Conservation (phyloP, 2,797 vertebrate genomes). For the Sparidentex hasta region DNA sequence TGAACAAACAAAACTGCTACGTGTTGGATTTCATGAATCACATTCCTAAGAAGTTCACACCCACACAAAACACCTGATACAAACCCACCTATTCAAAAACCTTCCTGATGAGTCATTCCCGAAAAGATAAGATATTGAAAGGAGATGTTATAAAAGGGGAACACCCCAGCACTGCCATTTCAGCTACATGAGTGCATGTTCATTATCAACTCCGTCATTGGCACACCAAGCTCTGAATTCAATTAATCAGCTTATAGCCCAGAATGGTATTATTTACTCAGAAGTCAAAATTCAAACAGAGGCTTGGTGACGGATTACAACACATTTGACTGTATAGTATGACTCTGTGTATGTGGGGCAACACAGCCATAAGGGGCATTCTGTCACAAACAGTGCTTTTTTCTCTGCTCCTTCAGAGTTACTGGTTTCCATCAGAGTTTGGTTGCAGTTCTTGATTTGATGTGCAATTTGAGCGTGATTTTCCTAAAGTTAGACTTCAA, state of each 20-base stretch:
- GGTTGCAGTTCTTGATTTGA: not conserved
- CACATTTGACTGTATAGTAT: not conserved
- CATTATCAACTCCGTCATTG: not conserved
- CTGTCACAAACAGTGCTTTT: not conserved
- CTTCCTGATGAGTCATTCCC: not conserved
- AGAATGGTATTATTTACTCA: not conserved
- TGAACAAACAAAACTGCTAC: not conserved
- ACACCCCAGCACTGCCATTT: slow-evolving; percentile 15
- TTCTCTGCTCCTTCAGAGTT: not conserved
- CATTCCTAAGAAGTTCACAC: slow-evolving; percentile 25
- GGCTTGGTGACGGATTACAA: not conserved
- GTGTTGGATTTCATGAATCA: slow-evolving; percentile 17
- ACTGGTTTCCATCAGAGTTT: not conserved
- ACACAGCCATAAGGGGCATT: not conserved
- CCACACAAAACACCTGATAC: not conserved
- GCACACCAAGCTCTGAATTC: slow-evolving; percentile 8
- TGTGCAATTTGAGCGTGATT: not conserved
- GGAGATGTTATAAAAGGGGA: not conserved
- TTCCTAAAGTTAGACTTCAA: not conserved
- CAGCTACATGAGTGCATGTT: not conserved
- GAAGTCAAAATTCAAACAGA: slow-evolving; percentile 1
- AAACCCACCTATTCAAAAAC: not conserved
- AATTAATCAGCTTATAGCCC: not conserved
- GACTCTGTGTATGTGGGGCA: not conserved
- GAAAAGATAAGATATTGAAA: slow-evolving; percentile 32